Evolutionary conservation across 2,113 vertebrate species (phyloP), one percentile per base, ranked within the genome.

Genomic region (Cyanoderma ruficeps): DNA sequence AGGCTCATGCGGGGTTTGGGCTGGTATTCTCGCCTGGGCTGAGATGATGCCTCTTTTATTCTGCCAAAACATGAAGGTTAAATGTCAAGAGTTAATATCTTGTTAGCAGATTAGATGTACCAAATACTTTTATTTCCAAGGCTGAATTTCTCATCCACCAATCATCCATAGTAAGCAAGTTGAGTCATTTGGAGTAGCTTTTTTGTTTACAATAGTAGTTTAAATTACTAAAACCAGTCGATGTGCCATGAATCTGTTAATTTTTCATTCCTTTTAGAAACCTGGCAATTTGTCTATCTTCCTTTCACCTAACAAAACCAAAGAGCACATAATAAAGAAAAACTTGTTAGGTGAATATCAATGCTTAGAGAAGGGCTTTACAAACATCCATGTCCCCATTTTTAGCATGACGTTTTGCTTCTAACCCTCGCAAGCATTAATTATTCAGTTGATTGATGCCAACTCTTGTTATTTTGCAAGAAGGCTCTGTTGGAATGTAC

Each of bases 1-100:
- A 99, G 96, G 75, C 98, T 99, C 86, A 99, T 98, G 5, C 99
- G 98, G 2, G 99, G 99, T 95, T 99, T 99, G 18, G 99, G 98
- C 50, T 97, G 69, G 44, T 97, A 99, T 52, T 99, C 99, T 97
- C 98, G 98, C 97, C 98, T 98, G 31, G 99, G 99, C 94, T 99
- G 99, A 93, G 67, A 95, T 10, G 99, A 98, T 55, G 98, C 97
- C 15, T 99, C 99, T 97, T 98, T 99, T 98, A 99, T 99, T 97
- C 99, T 99, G 93, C 21, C 68, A 96, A 76, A 90, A 97, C 16
- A 94, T 12, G 10, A 59, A 87, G 17, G 17, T 79, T 57, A 70
- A 82, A 64, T 47, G 23, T 42, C 39, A 74, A 61, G 46, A 90
- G 25, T 59, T 70, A 83, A 5, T 33, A 87, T 70, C 52, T 55